Evolutionary conservation across 2,113 vertebrate species (phyloP).

Genomic region (Aegotheles bennettii): DNA sequence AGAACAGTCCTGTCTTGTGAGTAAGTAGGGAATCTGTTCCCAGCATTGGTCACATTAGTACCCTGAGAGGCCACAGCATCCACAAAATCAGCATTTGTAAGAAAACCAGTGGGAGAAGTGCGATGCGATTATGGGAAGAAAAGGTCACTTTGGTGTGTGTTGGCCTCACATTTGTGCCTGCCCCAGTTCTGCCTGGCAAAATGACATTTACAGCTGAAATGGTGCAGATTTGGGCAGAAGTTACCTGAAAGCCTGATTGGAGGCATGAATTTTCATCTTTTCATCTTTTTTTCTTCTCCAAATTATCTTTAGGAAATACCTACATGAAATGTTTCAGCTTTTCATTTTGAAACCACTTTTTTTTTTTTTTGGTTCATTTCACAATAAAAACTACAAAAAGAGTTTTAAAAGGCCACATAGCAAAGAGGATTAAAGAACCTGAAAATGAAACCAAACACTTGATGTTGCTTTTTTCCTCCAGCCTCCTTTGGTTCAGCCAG

Average conservation of each 20-base stretch:
- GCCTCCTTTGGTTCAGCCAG: not conserved
- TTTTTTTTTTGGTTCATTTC: not conserved
- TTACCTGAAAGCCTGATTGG: not conserved
- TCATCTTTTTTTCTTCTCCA: not conserved
- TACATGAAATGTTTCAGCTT: not conserved
- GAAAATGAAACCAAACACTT: not conserved
- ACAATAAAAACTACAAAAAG: not conserved
- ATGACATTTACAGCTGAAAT: not conserved
- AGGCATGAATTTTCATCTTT: not conserved
- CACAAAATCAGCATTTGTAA: not conserved
- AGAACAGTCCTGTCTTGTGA: not conserved
- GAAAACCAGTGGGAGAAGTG: not conserved
- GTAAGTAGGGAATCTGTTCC: not conserved
- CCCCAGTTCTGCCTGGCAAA: not conserved
- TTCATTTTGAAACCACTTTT: not conserved
- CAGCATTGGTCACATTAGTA: not conserved
- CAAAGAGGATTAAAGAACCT: not conserved
- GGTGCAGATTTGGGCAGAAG: not conserved
- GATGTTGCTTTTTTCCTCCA: not conserved
- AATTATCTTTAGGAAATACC: not conserved
- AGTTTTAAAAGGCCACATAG: not conserved
- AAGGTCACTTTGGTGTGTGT: accelerated
- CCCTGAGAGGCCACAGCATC: not conserved
- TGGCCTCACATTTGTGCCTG: not conserved
- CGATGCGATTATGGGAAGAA: accelerated